Conservation (phyloP, 2,797 vertebrate species). For the Eulemur albifrons region DNA sequence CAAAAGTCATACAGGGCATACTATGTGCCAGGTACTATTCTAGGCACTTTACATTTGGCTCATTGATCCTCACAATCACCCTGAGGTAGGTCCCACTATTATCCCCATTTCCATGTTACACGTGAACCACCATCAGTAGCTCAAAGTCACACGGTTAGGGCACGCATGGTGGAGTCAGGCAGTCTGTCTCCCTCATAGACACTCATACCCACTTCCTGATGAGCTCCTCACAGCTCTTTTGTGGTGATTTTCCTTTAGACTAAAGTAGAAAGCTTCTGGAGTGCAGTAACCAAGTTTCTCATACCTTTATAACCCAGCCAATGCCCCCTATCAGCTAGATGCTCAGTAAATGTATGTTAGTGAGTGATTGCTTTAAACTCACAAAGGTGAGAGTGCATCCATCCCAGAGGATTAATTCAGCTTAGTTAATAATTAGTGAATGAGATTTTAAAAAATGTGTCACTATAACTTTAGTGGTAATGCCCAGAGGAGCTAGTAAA, state of each 20-base stretch:
- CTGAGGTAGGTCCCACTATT: neutral
- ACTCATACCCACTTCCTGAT: neutral
- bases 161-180: neutral
- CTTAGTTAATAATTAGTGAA: slow-evolving; percentile 19
- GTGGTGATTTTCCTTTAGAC: neutral
- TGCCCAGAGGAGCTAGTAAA: neutral
- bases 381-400: neutral
- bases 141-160: neutral
- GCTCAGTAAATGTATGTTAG: neutral
- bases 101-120: neutral
- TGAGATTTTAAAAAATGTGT: neutral
- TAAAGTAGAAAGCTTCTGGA: neutral
- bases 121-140: neutral
- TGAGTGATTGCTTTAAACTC: neutral
- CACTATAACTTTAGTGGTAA: neutral
- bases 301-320: neutral
- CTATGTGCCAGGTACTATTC: neutral
- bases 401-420: neutral
- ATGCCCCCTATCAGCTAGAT: neutral
- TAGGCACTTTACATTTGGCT: neutral
- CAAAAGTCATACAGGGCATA: neutral
- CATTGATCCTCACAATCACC: neutral
- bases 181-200: neutral
- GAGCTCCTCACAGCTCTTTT: neutral
- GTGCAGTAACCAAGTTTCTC: neutral